These are phyloP conservation scores for Petrocephalus zakoni DNA, from an alignment of 2,113 vertebrate genomes.

Conservation along the genomic window DNA sequence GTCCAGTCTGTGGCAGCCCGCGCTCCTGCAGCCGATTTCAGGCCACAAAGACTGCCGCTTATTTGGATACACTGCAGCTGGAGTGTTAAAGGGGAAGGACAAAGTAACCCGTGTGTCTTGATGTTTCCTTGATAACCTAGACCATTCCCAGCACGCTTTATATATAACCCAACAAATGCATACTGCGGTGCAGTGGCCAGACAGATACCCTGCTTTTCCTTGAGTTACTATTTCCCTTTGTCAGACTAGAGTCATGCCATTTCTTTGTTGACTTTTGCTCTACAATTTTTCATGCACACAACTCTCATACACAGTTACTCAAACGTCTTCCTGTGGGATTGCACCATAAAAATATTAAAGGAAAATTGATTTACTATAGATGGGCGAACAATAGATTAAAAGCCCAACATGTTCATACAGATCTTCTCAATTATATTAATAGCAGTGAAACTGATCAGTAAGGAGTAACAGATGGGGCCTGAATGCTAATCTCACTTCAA, in stretches of 20 bases:
- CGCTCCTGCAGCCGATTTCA: background rate
- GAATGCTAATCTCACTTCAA: background rate
- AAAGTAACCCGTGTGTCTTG: background rate
- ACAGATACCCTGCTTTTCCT: background rate
- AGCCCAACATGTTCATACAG: background rate
- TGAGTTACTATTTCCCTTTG: background rate
- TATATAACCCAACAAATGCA: background rate
- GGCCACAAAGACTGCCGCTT: background rate
- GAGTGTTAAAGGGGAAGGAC: constrained; percentile 11
- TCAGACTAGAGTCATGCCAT: background rate
- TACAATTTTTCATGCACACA: background rate
- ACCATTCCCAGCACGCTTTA: background rate
- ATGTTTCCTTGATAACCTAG: background rate
- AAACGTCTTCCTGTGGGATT: constrained; percentile 13
- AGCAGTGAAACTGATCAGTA: background rate
- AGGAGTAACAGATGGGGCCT: background rate
- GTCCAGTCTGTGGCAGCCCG: background rate
- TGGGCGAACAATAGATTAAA: constrained; percentile 6
- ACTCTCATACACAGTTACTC: constrained; percentile 2
- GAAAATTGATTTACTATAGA: constrained; percentile 17
- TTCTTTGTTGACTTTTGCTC: background rate
- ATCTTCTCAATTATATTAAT: background rate
- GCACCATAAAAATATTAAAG: constrained; percentile 20
- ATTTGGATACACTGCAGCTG: constrained; percentile 11
- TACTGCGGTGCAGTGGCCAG: background rate